These are phyloP conservation scores for Pentalonia nigronervosa DNA, from an alignment of 1,140 invertebrate species.

Conservation along the genomic window DNA sequence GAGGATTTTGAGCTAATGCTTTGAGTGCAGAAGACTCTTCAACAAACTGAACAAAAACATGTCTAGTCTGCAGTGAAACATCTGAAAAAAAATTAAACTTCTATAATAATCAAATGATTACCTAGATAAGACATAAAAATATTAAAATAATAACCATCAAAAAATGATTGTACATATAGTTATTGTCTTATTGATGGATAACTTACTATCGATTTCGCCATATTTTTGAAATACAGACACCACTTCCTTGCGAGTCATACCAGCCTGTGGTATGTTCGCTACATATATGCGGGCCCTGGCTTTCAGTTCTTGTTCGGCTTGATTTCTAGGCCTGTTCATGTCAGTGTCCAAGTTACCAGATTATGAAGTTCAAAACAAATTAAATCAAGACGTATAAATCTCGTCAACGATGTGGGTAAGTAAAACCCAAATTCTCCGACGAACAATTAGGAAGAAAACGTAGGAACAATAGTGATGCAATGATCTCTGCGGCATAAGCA, in stretches of 20 bases:
- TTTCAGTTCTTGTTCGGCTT: slow-evolving; percentile 49
- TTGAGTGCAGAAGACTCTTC: slow-evolving; percentile 75
- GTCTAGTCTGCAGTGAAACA: slow-evolving; percentile 76
- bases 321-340: slow-evolving; percentile 44
- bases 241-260: slow-evolving; percentile 58
- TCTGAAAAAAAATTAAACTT: slow-evolving; percentile 66
- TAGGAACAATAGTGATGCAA: neutral
- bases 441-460: neutral
- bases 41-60: slow-evolving; percentile 87
- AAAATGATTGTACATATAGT: neutral
- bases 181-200: neutral
- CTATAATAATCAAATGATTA: neutral
- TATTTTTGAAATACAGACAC: slow-evolving; percentile 78
- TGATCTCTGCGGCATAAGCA: neutral
- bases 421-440: neutral
- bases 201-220: slow-evolving; percentile 69
- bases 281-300: slow-evolving; percentile 50
- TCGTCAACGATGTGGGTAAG: neutral
- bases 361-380: neutral
- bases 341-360: neutral
- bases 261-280: slow-evolving; percentile 59
- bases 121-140: too few relatives aligned
- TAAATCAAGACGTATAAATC: neutral
- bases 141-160: neutral
- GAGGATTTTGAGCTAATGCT: slow-evolving; percentile 76